These are phyloP conservation scores for Grammomys surdaster DNA, from an alignment of 2,113 vertebrate genomes.

Conservation along the genomic window DNA sequence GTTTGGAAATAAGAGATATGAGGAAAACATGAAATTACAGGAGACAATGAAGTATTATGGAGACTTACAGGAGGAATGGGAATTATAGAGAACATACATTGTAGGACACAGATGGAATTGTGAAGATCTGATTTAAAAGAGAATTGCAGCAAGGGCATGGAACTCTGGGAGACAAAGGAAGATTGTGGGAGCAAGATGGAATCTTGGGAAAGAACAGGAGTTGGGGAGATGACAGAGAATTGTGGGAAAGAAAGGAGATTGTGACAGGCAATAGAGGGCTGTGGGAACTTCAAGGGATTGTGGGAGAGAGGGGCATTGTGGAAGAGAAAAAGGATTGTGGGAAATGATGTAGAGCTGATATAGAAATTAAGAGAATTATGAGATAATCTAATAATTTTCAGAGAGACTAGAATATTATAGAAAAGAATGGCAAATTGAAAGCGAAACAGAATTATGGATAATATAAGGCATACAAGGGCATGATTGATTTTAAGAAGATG, in stretches of 20 bases:
- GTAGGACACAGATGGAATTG: too few relatives aligned
- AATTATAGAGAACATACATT: background rate
- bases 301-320: background rate
- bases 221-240: background rate
- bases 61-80: background rate
- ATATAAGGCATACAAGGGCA: background rate
- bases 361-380: background rate
- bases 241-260: background rate
- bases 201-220: background rate
- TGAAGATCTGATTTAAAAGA: background rate
- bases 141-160: background rate
- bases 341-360: background rate
- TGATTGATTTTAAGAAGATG: background rate
- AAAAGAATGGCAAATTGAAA: background rate
- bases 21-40: background rate
- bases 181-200: background rate
- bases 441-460: background rate
- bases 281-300: background rate
- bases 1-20: background rate
- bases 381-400: background rate
- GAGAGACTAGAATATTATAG: background rate
- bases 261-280: background rate
- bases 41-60: background rate
- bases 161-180: background rate
- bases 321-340: background rate